phyloP scores from a whole-genome alignment of 2,888 invertebrate species.

The Mimumesa dahlbomi region DNA sequence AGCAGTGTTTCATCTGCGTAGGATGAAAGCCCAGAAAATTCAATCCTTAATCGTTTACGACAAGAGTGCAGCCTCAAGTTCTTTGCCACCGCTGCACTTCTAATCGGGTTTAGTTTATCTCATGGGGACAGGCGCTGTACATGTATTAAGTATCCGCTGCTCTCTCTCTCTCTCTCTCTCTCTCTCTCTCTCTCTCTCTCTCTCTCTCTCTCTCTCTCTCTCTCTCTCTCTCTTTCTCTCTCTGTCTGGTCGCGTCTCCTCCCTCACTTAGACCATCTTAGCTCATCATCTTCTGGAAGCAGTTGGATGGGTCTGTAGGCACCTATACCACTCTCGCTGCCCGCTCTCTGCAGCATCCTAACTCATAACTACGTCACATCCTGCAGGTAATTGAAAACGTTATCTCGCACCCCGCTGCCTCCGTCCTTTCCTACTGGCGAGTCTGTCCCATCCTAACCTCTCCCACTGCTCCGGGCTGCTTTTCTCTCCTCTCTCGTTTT shows the following conservation, averaged over 20 bases:
- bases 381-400: constrained; percentile 80
- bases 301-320: constrained; percentile 56
- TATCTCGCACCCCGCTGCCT: constrained; percentile 77
- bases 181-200: constrained; percentile 32
- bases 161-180: constrained; percentile 45
- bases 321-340: constrained; percentile 39
- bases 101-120: constrained; percentile 77
- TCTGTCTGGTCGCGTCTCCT: no score
- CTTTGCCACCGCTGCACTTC: constrained; percentile 14
- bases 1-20: not conserved
- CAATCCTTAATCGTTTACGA: constrained; percentile 33
- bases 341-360: constrained; percentile 72
- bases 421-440: constrained; percentile 70
- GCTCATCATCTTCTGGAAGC: constrained; percentile 73
- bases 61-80: not conserved
- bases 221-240: constrained; percentile 33
- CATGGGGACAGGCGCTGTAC: constrained; percentile 67
- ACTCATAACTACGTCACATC: constrained; percentile 80
- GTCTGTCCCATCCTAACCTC: constrained; percentile 41
- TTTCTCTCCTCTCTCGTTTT: constrained; percentile 50
- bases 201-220: constrained; percentile 45
- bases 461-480: constrained; percentile 63
- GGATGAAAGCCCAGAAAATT: constrained; percentile 47
- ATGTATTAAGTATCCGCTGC: constrained; percentile 64
- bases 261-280: constrained; percentile 65